Evolutionary conservation across 2,797 vertebrate genomes (phyloP), one percentile per base, ranked within the genome.

Genomic region (Antrozous pallidus): DNA sequence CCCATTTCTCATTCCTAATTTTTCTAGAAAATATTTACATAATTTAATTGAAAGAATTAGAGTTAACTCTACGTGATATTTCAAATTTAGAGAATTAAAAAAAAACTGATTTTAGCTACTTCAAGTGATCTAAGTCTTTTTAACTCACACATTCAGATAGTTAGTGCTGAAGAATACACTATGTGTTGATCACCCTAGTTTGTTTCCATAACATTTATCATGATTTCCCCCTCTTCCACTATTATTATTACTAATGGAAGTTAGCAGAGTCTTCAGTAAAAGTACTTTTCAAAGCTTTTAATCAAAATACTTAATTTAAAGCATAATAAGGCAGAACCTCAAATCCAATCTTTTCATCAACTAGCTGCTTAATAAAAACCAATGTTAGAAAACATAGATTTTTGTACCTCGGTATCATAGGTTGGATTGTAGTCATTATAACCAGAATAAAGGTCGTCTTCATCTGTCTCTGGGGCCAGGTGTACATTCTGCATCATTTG

Each of bases 351-450:
- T 91, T 75, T 71, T 90, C 58, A 70, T 63, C 22, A 93, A 84
- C 26, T 58, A 70, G 75, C 5, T 49, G 20, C 49, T 65, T 92
- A 88, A 85, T 47, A 73, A 91, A 93, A 28, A 45, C 12, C 31
- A 88, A 79, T 22, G 8, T 82, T 82, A 42, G 75, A 61, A 77
- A 69, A 22, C 26, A 42, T 42, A 42, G 42, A 42, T 87, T 1
- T 54, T 90, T 94, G 97, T 98, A 99, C 99, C 98, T 99, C 99
- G 0, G 98, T 98, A 95, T 99, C 99, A 98, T 99, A 99, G 1
- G 99, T 98, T 49, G 99, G 99, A 93, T 99, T 99, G 96, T 99
- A 99, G 96, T 99, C 99, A 98, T 99, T 99, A 97, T 99, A 99
- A 36, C 99, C 99, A 38, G 99, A 99, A 97, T 99, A 99, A 96